Conservation (phyloP, 2,888 invertebrate genomes). For the Ochlodes sylvanus region DNA sequence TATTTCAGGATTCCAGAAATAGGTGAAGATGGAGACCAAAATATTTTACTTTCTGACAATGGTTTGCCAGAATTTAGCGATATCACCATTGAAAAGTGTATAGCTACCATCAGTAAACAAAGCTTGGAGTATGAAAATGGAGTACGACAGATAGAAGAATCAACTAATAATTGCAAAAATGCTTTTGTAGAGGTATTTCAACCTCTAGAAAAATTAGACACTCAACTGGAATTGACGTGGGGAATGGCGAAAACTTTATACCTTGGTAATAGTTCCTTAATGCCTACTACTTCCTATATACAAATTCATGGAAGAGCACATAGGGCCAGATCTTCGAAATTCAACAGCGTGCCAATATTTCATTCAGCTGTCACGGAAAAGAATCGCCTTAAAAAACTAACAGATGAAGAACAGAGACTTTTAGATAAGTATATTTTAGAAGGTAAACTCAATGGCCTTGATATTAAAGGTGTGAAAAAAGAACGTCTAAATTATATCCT, state of each 20-base stretch:
- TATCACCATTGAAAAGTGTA: conserved; percentile 93
- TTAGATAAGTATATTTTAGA: conserved; percentile 92
- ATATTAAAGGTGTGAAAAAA: conserved; percentile 83
- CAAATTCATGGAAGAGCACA: conserved; percentile 92
- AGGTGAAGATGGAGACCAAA: conserved; percentile 92
- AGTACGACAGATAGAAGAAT: conserved; percentile 88
- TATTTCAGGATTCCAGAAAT: conserved; percentile 90
- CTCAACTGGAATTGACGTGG: conserved; percentile 93
- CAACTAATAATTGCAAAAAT: conserved; percentile 76
- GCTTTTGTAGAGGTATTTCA: conserved; percentile 89
- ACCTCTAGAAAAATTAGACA: conserved; percentile 90
- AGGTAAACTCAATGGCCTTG: conserved; percentile 93
- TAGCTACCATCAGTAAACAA: conserved; percentile 93
- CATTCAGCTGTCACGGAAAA: conserved; percentile 86
- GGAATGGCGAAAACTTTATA: conserved; percentile 94
- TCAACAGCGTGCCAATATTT: conserved; percentile 88
- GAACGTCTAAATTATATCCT: conserved; percentile 75
- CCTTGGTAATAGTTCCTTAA: conserved; percentile 90
- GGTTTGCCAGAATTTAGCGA: conserved; percentile 92
- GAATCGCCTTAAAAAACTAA: conserved; percentile 71
- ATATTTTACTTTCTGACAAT: conserved; percentile 89
- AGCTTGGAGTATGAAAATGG: conserved; percentile 92
- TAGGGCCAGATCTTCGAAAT: conserved; percentile 90
- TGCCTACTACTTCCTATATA: conserved; percentile 92
- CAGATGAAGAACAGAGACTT: conserved; percentile 88